These are phyloP conservation scores for Labeo calbasu DNA, from an alignment of 2,797 vertebrate genomes.

Conservation along the genomic window DNA sequence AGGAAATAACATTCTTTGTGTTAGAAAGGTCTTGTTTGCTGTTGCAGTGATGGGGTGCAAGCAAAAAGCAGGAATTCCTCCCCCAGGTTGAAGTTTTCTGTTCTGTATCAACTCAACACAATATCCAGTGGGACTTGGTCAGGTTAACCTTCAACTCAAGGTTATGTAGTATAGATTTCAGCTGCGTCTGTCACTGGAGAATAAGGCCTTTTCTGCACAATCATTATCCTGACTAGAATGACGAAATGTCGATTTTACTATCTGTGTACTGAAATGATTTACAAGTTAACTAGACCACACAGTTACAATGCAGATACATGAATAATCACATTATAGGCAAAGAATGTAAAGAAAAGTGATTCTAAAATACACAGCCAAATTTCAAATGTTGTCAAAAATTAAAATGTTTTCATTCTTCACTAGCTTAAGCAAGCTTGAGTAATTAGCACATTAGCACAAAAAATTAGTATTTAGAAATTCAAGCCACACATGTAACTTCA, in stretches of 20 bases:
- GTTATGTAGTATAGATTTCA: slow-evolving; percentile 4
- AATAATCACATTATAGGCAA: not conserved
- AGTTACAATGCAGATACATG: not conserved
- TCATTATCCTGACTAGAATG: not conserved
- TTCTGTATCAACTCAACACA: not conserved
- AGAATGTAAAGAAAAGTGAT: not conserved
- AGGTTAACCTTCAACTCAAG: slow-evolving; percentile 8
- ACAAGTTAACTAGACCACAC: not conserved
- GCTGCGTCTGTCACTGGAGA: not conserved
- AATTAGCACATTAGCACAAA: not conserved
- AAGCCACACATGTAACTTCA: too few species aligned
- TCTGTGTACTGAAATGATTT: not conserved
- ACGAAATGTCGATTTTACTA: not conserved
- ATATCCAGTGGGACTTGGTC: not conserved
- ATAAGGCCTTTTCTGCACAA: not conserved
- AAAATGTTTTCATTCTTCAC: not conserved
- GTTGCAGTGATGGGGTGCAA: not conserved
- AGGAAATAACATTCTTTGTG: slow-evolving; percentile 31
- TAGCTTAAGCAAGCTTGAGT: not conserved
- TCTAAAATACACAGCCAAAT: not conserved
- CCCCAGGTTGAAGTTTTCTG: not conserved
- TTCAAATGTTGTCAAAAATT: not conserved
- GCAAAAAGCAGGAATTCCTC: slow-evolving; percentile 21
- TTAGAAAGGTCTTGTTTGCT: not conserved
- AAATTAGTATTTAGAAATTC: too few species aligned